phyloP scores from a whole-genome alignment of 2,113 vertebrate genomes.

The Geothlypis trichas region DNA sequence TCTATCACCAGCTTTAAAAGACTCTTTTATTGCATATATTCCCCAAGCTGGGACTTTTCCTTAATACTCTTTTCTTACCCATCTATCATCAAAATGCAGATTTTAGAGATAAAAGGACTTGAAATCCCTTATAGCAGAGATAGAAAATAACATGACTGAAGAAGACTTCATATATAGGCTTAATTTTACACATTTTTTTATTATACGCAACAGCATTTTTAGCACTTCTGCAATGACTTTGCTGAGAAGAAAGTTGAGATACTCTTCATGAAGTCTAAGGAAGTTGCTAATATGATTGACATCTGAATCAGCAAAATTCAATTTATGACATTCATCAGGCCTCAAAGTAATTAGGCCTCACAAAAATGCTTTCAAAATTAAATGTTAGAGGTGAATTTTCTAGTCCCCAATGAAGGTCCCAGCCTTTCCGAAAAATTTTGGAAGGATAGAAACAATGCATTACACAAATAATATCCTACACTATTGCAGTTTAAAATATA shows the following conservation, averaged over 20 bases:
- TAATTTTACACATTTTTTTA: neutral
- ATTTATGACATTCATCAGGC: neutral
- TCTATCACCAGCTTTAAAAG: neutral
- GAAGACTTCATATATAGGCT: neutral
- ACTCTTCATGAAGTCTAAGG: neutral
- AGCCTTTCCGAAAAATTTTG: neutral
- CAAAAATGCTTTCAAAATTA: neutral
- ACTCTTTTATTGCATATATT: neutral
- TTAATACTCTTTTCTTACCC: neutral
- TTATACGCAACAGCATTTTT: neutral
- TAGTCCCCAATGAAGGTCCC: neutral
- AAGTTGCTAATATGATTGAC: neutral
- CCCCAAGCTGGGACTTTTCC: neutral
- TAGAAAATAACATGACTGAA: neutral
- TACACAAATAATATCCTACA: neutral
- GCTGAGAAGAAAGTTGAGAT: neutral
- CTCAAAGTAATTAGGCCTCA: neutral
- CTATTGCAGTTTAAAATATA: neutral
- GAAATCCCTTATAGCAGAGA: neutral
- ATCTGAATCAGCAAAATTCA: neutral
- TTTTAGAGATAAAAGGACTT: neutral
- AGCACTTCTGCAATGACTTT: neutral
- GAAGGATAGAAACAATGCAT: neutral
- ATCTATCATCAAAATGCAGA: conserved; percentile 49
- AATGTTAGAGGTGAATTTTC: neutral